Evolutionary conservation across 1,140 invertebrate genomes (phyloP), one percentile per base, ranked within the genome.

Genomic region (Drosophila fuyamai): DNA sequence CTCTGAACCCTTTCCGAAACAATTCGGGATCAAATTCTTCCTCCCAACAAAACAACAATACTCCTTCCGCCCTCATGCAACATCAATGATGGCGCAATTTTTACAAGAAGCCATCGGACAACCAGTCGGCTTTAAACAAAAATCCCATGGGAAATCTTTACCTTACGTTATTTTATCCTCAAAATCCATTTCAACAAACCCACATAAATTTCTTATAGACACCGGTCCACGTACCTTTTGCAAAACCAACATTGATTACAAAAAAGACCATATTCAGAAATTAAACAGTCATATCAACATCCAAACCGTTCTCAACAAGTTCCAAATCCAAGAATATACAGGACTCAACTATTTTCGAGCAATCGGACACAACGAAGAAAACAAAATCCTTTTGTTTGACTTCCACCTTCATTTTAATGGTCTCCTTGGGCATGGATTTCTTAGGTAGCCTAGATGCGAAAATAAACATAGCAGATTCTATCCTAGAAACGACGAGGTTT

Each of bases 51-150:
- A 55, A 55, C 13, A 13, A 55, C 7, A 55, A 27, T 4, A 55
- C 36, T 12, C 16, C 53, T 40, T n/a, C 36, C 9, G 53, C 35
- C n/a, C n/a, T 55, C 53, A 7, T 55, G 53, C 36, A 53, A 36
- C 50, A 53, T 53, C 32, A 53, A 53, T 14, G 50, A 36, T 38
- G 50, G 50, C 7, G 50, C 53, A 55, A 55, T 51, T 40, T 43
- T 43, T 18, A 18, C 43, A 46, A 46, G 16, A 16, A 10, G 43
- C 43, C 16, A n/a, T 46, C 43, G 14, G 41, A 46, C 29, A 47
- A 58, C 43, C 43, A 32, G 43, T 47, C 38, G 38, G 38, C 1
- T 53, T 35, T 53, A 36, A 53, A 53, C 12, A 36, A 36, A 36
- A 36, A 10, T 16, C 50, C 32, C 32, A 67, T 6, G 46, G 23